These are phyloP conservation scores for Poecilus cupreus DNA, from an alignment of 2,888 invertebrate genomes.

Conservation along the genomic window DNA sequence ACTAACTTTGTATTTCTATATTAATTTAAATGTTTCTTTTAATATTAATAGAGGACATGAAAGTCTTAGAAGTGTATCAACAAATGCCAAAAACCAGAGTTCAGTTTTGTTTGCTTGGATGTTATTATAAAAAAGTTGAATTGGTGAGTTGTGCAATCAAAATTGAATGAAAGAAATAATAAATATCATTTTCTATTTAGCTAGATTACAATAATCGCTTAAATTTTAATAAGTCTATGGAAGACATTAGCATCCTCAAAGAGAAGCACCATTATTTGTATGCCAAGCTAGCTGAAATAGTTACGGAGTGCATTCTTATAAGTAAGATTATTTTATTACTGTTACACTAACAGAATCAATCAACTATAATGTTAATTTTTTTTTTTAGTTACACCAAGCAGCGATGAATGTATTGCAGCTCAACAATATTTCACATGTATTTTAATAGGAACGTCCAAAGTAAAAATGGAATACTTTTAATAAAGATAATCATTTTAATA, in stretches of 20 bases:
- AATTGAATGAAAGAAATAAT: neutral
- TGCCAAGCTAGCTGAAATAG: neutral
- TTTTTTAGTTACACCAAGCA: neutral
- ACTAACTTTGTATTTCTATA: no score
- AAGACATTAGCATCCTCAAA: neutral
- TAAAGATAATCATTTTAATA: neutral
- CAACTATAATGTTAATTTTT: no score
- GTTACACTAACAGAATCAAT: no score
- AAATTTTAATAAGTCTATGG: neutral
- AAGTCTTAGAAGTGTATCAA: neutral
- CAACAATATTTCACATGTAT: slow-evolving; percentile 32
- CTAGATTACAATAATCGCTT: neutral
- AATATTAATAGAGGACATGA: slow-evolving; percentile 18
- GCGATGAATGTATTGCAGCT: slow-evolving; percentile 14
- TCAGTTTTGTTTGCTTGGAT: slow-evolving; percentile 19
- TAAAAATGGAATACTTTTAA: neutral
- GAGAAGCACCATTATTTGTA: neutral
- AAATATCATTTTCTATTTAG: neutral
- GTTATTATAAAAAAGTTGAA: slow-evolving; percentile 12
- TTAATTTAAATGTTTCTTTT: no score
- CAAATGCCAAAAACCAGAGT: slow-evolving; percentile 3
- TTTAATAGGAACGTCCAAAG: neutral
- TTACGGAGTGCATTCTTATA: slow-evolving; percentile 9
- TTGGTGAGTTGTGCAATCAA: slow-evolving; percentile 8
- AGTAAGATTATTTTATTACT: no score